These are phyloP conservation scores for Nezara viridula DNA, from an alignment of 2,888 invertebrate genomes.

Conservation along the genomic window DNA sequence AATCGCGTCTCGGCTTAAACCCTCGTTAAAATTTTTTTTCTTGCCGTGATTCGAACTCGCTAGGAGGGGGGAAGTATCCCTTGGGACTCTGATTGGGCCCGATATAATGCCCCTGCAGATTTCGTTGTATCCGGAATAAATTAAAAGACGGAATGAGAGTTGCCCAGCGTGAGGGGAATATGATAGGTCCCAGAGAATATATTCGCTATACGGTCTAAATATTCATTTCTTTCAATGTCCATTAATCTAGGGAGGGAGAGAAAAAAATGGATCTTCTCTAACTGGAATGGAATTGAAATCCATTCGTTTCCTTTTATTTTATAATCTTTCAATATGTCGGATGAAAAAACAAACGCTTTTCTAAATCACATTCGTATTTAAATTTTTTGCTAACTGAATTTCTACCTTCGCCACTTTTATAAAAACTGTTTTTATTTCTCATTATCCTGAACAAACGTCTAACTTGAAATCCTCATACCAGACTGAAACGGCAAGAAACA, in stretches of 20 bases:
- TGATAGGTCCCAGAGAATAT: slow-evolving; percentile 2
- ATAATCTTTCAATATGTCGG: background rate
- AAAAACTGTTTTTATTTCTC: background rate
- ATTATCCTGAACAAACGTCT: too few relatives aligned
- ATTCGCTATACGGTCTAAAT: background rate
- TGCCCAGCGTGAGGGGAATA: background rate
- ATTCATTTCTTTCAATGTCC: slow-evolving; percentile 8
- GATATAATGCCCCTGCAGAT: slow-evolving; percentile 7
- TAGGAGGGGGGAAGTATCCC: background rate
- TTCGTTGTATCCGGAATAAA: slow-evolving; percentile 22
- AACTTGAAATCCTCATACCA: too few relatives aligned
- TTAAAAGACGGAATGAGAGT: background rate
- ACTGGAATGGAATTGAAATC: slow-evolving; percentile 28
- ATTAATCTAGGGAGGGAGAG: background rate
- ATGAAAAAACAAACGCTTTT: background rate
- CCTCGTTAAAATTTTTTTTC: slow-evolving; percentile 36
- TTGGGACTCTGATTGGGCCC: slow-evolving; percentile 48
- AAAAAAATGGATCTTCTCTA: slow-evolving; percentile 38
- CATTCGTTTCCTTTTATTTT: background rate
- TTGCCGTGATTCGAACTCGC: background rate
- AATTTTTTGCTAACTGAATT: background rate
- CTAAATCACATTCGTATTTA: background rate
- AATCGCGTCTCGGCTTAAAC: slow-evolving; percentile 52
- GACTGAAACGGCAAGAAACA: too few relatives aligned
- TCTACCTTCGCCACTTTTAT: background rate